phyloP scores from a whole-genome alignment of 92 coral and sea anemone species.

The Parazoanthus atlanticus region DNA sequence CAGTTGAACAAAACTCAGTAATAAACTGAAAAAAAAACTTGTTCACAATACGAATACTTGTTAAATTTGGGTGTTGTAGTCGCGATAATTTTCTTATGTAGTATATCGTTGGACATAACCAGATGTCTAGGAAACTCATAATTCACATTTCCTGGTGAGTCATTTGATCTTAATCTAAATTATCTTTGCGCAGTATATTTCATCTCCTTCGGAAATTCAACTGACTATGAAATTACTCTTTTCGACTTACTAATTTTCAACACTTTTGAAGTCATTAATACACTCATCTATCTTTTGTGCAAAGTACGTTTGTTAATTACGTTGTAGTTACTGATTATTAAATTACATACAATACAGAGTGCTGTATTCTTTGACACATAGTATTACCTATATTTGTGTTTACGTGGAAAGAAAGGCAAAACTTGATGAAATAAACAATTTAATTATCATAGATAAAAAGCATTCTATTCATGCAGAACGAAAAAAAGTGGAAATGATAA shows the following conservation, averaged over 20 bases:
- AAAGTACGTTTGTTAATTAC: not conserved
- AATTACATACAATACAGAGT: too few species aligned
- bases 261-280: not conserved
- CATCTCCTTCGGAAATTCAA: not conserved
- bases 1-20: not conserved
- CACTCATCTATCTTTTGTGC: not conserved
- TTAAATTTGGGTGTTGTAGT: conserved; percentile 2
- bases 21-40: not conserved
- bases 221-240: too few species aligned
- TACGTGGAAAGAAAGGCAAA: not conserved
- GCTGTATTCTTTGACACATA: not conserved
- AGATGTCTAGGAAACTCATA: not conserved
- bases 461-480: too few species aligned
- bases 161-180: not conserved
- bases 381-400: not conserved
- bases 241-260: not conserved
- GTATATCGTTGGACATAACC: not conserved
- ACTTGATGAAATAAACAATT: too few species aligned
- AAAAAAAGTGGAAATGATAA: too few species aligned
- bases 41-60: not conserved
- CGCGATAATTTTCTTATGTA: not conserved
- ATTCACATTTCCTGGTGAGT: conserved; percentile 3
- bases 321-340: not conserved
- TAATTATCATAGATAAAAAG: too few species aligned
- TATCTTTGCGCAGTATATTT: not conserved